Base-by-base conservation (phyloP, 2,888 invertebrate genomes). In the Lordiphosa andalusiaca region DNA sequence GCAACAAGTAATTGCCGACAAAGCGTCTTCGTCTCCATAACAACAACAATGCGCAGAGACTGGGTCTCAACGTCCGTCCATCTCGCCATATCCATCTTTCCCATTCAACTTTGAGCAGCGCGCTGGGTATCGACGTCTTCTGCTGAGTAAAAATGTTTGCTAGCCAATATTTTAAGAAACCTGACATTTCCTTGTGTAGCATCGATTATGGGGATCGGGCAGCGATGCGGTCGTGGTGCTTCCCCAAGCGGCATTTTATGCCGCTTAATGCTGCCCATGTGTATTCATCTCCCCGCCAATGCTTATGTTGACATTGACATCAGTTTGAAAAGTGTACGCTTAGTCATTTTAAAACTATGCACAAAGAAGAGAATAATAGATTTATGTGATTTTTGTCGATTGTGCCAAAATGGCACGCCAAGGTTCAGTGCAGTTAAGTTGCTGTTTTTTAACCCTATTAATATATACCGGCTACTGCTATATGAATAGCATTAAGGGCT, bases 151-250 rank as follows among this genome's bases (percentile, higher is more conserved):
- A 61, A 69, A 68, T 66, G 62, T 62, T 48, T 64, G 71, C 64
- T 66, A 57, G 68, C 71, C 66, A 76, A 76, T 69, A 76, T 77
- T 68, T 81, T 73, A 69, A 71, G 67, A 69, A 67, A 57, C 77
- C 69, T 68, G 67, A 67, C 80, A 71, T 69, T 73, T 77, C 67
- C 73, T 76, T 71, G 77, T 73, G 68, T 67, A 67, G 59, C 71
- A 67, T 58, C 71, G 73, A 68, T 68, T 68, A 67, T 73, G 71
- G 66, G 53, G 53, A 52, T 57, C 55, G 65, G 49, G 58, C 58
- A 51, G 53, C 50, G 60, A 53, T 49, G 64, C 46, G 54, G 46
- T 67, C 52, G 57, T 49, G 33, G 37, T 30, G 19, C 12, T 23
- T 30, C 10, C 40, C 37, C 39, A 39, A 41, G 57, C 65, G 41